Evolutionary conservation across 1,140 invertebrate species (phyloP).

Genomic region (Zaprionus ghesquierei): DNA sequence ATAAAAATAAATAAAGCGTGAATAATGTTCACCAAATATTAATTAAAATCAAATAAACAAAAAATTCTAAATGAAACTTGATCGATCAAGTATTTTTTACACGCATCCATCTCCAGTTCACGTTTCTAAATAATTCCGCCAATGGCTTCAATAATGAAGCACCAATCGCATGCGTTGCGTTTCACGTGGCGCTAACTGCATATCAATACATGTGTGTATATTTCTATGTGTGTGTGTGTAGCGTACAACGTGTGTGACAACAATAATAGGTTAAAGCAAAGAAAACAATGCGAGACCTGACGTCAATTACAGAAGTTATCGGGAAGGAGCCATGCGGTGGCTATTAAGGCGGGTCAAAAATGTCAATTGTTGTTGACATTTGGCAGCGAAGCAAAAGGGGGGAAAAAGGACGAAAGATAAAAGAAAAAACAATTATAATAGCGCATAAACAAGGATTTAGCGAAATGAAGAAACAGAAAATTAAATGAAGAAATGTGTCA

Average conservation of each 20-base stretch:
- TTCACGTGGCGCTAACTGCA: conserved; percentile 38
- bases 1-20: too few relatives aligned
- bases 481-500: background rate
- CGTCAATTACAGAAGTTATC: conserved; percentile 10
- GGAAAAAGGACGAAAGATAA: too few relatives aligned
- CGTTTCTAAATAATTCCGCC: background rate
- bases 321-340: background rate
- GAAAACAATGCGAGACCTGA: conserved; percentile 16
- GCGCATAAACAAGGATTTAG: conserved; percentile 23
- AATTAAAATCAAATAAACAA: too few relatives aligned
- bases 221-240: background rate
- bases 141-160: background rate
- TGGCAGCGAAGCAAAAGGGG: background rate
- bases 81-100: background rate
- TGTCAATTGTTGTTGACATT: conserved; percentile 18
- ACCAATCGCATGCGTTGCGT: background rate
- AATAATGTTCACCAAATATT: too few relatives aligned
- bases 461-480: background rate
- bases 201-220: background rate
- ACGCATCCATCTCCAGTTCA: background rate
- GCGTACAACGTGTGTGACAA: background rate
- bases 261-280: conserved; percentile 17
- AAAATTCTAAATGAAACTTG: background rate
- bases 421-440: conserved; percentile 2
- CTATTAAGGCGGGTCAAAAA: conserved; percentile 19